These are phyloP conservation scores for Limnephilus rhombicus DNA, from an alignment of 2,888 invertebrate species.

Conservation along the genomic window DNA sequence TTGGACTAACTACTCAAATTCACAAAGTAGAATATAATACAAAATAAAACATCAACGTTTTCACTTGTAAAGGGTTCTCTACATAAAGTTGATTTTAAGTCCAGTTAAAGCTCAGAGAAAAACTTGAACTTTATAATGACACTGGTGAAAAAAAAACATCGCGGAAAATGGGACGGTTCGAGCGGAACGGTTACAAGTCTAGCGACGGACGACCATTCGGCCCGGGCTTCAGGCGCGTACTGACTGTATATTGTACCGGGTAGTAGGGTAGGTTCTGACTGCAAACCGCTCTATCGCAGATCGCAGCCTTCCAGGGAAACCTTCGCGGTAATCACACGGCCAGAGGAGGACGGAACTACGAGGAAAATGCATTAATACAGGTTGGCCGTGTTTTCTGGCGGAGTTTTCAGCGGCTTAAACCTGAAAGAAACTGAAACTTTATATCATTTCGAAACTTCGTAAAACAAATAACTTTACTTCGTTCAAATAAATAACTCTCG, in stretches of 20 bases:
- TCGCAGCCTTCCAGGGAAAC: constrained; percentile 21
- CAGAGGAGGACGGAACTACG: constrained; percentile 23
- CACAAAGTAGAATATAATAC: neutral
- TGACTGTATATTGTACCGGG: neutral
- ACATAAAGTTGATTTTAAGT: neutral
- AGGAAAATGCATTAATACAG: constrained; percentile 2
- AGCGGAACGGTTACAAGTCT: neutral
- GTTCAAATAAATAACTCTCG: neutral
- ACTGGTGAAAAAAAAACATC: constrained; percentile 22
- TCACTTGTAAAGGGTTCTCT: neutral
- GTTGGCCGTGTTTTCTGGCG: neutral
- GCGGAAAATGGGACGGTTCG: neutral
- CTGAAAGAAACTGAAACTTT: neutral
- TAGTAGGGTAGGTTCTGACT: neutral
- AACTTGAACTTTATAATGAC: constrained; percentile 35
- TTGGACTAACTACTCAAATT: neutral
- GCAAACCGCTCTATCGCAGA: constrained; percentile 24
- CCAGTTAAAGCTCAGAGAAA: neutral
- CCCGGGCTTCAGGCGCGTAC: neutral
- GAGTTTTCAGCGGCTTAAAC: neutral
- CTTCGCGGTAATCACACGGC: constrained; percentile 25
- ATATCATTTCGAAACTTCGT: neutral
- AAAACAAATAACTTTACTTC: neutral
- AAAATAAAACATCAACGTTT: neutral
- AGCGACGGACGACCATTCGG: neutral